These are phyloP conservation scores for Clarias magur DNA, from an alignment of 2,113 vertebrate species.

Conservation along the genomic window DNA sequence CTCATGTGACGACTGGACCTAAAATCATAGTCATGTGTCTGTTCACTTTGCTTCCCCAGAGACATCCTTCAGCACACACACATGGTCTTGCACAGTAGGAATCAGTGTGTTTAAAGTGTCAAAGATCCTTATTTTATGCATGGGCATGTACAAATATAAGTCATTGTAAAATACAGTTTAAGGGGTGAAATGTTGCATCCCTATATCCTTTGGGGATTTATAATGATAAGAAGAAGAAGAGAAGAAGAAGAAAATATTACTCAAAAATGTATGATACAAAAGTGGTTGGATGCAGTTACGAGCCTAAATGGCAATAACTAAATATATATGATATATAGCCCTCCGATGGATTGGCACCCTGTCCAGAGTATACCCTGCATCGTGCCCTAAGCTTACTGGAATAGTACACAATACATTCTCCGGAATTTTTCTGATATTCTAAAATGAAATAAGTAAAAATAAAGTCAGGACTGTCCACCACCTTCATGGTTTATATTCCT, in stretches of 20 bases:
- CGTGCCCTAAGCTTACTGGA: no score
- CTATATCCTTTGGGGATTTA: background rate
- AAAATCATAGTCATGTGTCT: slow-evolving; percentile 38
- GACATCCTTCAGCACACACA: background rate
- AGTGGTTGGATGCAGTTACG: background rate
- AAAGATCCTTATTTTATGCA: background rate
- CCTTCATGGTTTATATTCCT: no score
- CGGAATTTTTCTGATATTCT: no score
- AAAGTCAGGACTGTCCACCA: no score
- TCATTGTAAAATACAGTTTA: background rate
- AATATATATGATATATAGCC: no score
- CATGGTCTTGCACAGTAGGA: background rate
- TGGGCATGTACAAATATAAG: background rate
- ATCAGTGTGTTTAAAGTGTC: background rate
- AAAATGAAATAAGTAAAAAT: no score
- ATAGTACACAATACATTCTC: no score
- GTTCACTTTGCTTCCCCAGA: background rate
- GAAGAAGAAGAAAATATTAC: background rate
- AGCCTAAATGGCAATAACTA: background rate
- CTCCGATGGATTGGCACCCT: no score
- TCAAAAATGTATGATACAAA: background rate
- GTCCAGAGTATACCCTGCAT: no score
- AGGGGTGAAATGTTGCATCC: background rate
- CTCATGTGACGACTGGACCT: slow-evolving; percentile 7
- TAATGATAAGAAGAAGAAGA: background rate